Percentiles rank a stretch among this genome's conserved stretches.
These are phyloP conservation scores for Sardina pilchardus DNA, from an alignment of 2,113 vertebrate genomes.

Conservation along the genomic window DNA sequence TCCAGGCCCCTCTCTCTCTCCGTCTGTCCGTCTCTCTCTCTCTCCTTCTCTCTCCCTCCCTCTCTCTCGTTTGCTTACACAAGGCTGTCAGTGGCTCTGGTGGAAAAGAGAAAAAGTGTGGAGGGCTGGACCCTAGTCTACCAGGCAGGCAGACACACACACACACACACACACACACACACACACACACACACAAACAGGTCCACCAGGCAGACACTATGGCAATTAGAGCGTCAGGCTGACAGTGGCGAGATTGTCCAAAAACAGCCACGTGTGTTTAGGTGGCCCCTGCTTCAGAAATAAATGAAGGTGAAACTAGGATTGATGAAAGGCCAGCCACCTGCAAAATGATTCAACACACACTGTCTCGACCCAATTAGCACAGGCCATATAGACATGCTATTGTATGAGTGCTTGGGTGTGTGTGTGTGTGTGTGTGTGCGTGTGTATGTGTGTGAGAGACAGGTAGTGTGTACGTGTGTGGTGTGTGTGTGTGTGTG, in stretches of 20 bases:
- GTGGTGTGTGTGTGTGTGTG: constrained; percentile 21
- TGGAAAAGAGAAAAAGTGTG: constrained; percentile 57
- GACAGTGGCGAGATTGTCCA: constrained; percentile 54
- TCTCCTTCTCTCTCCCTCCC: neutral
- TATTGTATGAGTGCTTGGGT: constrained; percentile 1
- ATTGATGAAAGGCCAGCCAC: constrained; percentile 74
- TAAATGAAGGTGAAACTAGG: constrained; percentile 66
- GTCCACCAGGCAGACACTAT: constrained; percentile 50
- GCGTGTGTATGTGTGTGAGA: constrained; percentile 34
- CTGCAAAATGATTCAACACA: constrained; percentile 67
- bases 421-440: constrained; percentile 44
- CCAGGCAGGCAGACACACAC: no score
- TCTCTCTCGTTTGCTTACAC: constrained; percentile 57
- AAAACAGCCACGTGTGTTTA: constrained; percentile 60
- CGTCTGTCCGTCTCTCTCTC: neutral
- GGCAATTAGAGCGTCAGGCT: constrained; percentile 65
- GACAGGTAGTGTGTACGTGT: constrained; percentile 27
- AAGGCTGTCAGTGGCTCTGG: constrained; percentile 72
- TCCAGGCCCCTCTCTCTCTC: neutral
- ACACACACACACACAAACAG: no score
- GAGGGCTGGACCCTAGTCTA: no score
- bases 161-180: no score
- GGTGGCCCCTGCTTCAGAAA: constrained; percentile 66
- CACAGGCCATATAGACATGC: neutral
- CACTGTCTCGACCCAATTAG: constrained; percentile 65